Conservation (phyloP, 2,113 vertebrate genomes). For the Serinus canaria region DNA sequence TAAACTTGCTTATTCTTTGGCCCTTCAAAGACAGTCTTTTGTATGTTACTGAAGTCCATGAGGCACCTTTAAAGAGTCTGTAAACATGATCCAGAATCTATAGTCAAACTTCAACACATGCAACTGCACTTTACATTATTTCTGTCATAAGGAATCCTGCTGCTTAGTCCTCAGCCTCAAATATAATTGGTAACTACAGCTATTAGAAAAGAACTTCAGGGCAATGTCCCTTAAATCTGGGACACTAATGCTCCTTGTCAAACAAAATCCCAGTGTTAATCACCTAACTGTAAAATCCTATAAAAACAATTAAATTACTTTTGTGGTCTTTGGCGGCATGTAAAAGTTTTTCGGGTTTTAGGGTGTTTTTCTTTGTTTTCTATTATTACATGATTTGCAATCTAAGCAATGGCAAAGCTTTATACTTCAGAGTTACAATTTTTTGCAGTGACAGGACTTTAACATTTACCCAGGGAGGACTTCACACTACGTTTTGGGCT, state of each 20-base stretch:
- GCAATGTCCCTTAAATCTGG: not conserved
- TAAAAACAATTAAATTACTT: not conserved
- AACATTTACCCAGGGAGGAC: not conserved
- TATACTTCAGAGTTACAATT: not conserved
- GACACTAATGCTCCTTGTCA: not conserved
- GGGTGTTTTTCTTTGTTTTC: not conserved
- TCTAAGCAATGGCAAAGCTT: not conserved
- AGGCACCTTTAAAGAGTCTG: not conserved
- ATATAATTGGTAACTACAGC: not conserved
- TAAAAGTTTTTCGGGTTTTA: not conserved
- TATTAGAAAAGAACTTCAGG: not conserved
- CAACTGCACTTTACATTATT: not conserved
- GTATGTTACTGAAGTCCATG: not conserved
- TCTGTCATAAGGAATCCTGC: not conserved
- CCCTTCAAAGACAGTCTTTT: not conserved
- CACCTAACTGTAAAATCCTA: not conserved
- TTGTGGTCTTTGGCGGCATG: not conserved
- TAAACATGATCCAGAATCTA: not conserved
- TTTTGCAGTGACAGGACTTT: not conserved
- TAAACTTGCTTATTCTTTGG: not conserved
- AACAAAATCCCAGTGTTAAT: not conserved
- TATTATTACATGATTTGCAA: not conserved
- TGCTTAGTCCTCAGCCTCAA: not conserved
- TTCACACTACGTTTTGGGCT: not conserved
- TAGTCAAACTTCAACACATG: not conserved